A percentile compares a stretch with the other conserved stretches of the same genome.
Conservation (phyloP, 2,888 invertebrate genomes). For the Bellardia pandia region DNA sequence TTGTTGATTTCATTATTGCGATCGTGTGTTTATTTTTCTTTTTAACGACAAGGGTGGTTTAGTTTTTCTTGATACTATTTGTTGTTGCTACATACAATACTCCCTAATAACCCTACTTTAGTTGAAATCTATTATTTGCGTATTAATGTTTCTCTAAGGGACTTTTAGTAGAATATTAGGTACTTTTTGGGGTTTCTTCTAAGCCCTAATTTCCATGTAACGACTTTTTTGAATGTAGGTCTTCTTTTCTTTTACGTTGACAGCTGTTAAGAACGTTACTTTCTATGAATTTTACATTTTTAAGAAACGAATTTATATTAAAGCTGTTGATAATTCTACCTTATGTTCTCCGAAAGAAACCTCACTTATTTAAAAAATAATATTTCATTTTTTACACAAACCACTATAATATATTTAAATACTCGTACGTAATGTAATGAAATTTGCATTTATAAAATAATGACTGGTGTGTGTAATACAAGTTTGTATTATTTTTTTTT, state of each 20-base stretch:
- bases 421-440: no score
- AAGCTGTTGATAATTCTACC: conserved; percentile 45
- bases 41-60: conserved; percentile 28
- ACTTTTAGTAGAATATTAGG: conserved; percentile 32
- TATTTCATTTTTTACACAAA: no score
- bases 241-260: conserved; percentile 58
- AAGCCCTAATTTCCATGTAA: conserved; percentile 60
- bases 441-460: no score
- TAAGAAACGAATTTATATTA: conserved; percentile 12
- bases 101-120: conserved; percentile 54
- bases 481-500: no score
- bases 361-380: conserved; percentile 34
- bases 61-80: conserved; percentile 6
- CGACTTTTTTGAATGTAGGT: conserved; percentile 50
- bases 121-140: conserved; percentile 28
- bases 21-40: conserved; percentile 19
- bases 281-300: conserved; percentile 27
- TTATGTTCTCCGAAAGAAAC: conserved; percentile 56
- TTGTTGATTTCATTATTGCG: conserved; percentile 56
- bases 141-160: neutral
- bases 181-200: conserved; percentile 63
- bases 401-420: no score
- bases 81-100: conserved; percentile 8
- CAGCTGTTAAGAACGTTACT: conserved; percentile 69
- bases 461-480: no score